Percentiles rank a stretch among this genome's conserved stretches.
These are phyloP conservation scores for Podabrus alpinus DNA, from an alignment of 2,888 invertebrate species.

Conservation along the genomic window DNA sequence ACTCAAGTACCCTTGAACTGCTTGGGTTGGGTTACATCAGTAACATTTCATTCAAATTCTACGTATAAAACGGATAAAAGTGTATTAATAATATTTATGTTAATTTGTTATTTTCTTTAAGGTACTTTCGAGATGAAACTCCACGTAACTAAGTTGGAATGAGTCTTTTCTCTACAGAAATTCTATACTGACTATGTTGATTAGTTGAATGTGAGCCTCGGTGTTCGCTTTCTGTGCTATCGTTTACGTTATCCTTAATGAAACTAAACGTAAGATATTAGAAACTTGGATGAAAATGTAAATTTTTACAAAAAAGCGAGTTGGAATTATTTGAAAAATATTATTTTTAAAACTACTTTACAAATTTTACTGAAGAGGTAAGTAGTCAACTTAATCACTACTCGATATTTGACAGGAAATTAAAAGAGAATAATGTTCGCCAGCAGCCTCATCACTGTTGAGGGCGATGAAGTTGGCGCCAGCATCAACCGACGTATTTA, in stretches of 20 bases:
- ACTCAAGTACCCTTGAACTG: background rate
- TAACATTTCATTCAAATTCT: background rate
- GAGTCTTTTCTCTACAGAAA: background rate
- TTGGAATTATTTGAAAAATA: background rate
- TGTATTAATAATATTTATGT: background rate
- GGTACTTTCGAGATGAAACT: background rate
- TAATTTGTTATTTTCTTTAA: background rate
- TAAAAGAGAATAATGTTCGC: constrained; percentile 18
- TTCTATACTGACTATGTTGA: background rate
- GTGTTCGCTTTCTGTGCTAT: background rate
- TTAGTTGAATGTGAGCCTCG: background rate
- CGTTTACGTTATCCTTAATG: background rate
- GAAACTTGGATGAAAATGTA: background rate
- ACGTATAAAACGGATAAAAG: background rate
- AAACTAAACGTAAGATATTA: background rate
- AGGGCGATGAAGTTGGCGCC: constrained; percentile 24
- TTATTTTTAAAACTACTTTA: background rate
- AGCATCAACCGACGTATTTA: constrained; percentile 20
- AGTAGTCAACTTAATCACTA: constrained; percentile 11
- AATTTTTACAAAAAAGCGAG: background rate
- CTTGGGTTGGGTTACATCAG: background rate
- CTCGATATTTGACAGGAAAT: constrained; percentile 24
- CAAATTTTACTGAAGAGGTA: background rate
- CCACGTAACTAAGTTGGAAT: background rate
- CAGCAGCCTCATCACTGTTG: constrained; percentile 10